Conservation (phyloP, 2,797 vertebrate species). For the Enteromius anoplus region DNA sequence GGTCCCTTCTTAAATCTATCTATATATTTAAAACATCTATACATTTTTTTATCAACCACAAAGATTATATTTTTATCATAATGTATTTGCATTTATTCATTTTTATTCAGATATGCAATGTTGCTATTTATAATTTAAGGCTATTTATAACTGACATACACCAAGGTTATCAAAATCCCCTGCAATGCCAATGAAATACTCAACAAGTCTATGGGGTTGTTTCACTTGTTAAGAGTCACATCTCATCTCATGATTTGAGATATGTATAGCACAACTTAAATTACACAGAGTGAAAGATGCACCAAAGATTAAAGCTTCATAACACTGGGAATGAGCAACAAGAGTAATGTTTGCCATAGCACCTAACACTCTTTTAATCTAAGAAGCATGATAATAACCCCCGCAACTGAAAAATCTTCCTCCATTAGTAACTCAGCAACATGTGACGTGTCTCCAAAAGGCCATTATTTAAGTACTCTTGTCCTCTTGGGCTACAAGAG, state of each 20-base stretch:
- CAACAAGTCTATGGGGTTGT: neutral
- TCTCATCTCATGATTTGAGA: neutral
- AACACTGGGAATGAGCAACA: neutral
- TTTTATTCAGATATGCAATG: too few relatives aligned
- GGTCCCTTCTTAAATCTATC: too few relatives aligned
- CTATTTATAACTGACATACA: neutral
- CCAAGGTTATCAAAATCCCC: neutral
- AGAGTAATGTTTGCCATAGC: neutral
- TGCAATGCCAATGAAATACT: neutral
- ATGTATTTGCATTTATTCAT: too few relatives aligned
- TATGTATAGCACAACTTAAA: neutral
- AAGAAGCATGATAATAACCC: neutral
- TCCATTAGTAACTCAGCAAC: constrained; percentile 30
- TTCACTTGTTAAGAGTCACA: neutral
- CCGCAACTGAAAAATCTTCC: neutral
- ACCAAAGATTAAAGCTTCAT: neutral
- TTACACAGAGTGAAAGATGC: neutral
- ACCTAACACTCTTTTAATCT: neutral
- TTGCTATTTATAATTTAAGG: too few relatives aligned
- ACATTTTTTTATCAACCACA: too few relatives aligned
- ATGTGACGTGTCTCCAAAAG: constrained; percentile 30
- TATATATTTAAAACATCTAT: too few relatives aligned
- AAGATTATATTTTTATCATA: too few relatives aligned
- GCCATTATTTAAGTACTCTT: constrained; percentile 15
- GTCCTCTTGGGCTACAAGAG: constrained; percentile 37